Evolutionary conservation across 1,140 invertebrate species (phyloP).

Genomic region (Calephelis virginiensis): DNA sequence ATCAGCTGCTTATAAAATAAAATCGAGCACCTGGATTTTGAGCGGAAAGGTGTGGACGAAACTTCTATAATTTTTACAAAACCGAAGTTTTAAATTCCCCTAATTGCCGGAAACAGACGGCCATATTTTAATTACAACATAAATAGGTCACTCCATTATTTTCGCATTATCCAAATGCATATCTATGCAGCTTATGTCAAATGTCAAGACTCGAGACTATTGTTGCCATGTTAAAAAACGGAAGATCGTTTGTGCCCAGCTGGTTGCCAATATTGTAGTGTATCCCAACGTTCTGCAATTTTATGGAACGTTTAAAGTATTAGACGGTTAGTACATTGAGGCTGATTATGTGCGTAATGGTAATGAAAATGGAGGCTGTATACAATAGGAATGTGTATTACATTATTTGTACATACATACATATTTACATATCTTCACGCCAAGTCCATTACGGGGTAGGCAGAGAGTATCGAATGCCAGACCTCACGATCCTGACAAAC

Average conservation of each 20-base stretch:
- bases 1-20: slow-evolving; percentile 66
- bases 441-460: no score
- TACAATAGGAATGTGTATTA: no score
- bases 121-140: slow-evolving; percentile 61
- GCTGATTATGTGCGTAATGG: no score
- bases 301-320: neutral
- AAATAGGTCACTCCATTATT: slow-evolving; percentile 64
- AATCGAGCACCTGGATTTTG: slow-evolving; percentile 67
- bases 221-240: slow-evolving; percentile 58
- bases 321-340: no score
- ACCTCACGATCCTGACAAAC: no score
- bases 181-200: slow-evolving; percentile 57
- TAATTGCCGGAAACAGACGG: slow-evolving; percentile 69
- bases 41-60: slow-evolving; percentile 60
- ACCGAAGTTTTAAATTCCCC: slow-evolving; percentile 51
- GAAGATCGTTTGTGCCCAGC: slow-evolving; percentile 58
- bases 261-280: slow-evolving; percentile 49
- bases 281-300: neutral
- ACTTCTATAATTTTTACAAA: slow-evolving; percentile 53
- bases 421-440: no score
- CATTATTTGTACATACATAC: no score
- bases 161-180: slow-evolving; percentile 58
- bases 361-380: neutral
- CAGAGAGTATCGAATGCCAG: no score
- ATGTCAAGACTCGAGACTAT: slow-evolving; percentile 45